A percentile compares a stretch with the other conserved stretches of the same genome.
phyloP scores from a whole-genome alignment of 2,888 invertebrate species.

The Macrosiphum euphorbiae region DNA sequence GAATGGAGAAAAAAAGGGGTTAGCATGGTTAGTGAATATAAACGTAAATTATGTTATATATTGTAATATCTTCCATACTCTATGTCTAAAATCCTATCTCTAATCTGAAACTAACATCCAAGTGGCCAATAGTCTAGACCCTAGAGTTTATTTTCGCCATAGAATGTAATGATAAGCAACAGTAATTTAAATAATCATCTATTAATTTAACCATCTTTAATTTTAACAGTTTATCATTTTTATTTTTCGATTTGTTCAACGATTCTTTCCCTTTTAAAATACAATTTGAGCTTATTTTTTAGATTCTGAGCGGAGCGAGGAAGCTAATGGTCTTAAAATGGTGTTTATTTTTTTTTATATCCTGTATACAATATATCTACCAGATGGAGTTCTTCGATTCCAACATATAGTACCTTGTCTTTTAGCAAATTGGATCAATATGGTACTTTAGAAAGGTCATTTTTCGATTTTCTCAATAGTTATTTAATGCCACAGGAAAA shows the following conservation, averaged over 20 bases:
- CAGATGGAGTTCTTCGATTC: too few relatives aligned
- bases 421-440: too few relatives aligned
- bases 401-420: too few relatives aligned
- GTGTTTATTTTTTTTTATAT: too few relatives aligned
- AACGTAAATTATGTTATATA: background rate
- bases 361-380: too few relatives aligned
- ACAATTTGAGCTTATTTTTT: background rate
- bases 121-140: background rate
- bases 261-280: background rate
- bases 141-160: background rate
- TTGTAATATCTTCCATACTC: background rate
- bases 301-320: too few relatives aligned
- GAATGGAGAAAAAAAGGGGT: too few relatives aligned
- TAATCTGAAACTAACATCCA: background rate
- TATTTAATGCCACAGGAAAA: too few relatives aligned
- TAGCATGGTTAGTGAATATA: too few relatives aligned
- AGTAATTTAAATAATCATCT: background rate
- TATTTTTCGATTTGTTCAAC: background rate
- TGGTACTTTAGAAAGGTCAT: too few relatives aligned
- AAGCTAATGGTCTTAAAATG: too few relatives aligned
- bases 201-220: background rate
- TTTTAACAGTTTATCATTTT: background rate
- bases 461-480: too few relatives aligned
- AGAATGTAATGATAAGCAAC: background rate
- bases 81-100: background rate